A percentile compares a stretch with the other conserved stretches of the same genome.
Conservation (phyloP, 2,797 vertebrate species). For the Gymnodraco acuticeps region DNA sequence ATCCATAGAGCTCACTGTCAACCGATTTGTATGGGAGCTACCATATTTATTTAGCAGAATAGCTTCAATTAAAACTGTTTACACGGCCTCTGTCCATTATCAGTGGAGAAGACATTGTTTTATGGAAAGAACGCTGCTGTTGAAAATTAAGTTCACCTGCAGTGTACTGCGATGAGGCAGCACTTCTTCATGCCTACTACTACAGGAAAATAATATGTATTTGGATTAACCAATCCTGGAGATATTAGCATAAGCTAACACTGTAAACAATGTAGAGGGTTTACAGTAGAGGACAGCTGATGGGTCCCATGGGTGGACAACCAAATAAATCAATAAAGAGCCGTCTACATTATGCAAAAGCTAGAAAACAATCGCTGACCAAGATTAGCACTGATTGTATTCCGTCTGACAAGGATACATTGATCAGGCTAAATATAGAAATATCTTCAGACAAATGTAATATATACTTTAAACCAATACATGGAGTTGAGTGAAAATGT, state of each 20-base stretch:
- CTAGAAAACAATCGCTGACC: constrained; percentile 9
- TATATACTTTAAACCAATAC: constrained; percentile 37
- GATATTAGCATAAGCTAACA: neutral
- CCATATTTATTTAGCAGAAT: constrained; percentile 6
- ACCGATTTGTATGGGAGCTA: neutral
- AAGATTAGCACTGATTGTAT: constrained; percentile 12
- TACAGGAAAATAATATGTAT: neutral
- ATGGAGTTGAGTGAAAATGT: constrained; percentile 27
- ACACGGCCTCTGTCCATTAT: neutral
- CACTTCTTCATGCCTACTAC: neutral
- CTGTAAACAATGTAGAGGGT: too few relatives aligned
- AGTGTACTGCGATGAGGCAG: neutral
- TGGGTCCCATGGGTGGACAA: constrained; percentile 15
- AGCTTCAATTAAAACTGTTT: neutral
- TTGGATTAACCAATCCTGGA: neutral
- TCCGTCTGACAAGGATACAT: constrained; percentile 13
- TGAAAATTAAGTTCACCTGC: neutral
- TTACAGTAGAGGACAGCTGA: neutral
- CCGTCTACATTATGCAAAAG: constrained; percentile 8
- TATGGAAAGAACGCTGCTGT: neutral
- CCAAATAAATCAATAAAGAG: constrained; percentile 9
- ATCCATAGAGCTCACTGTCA: constrained; percentile 20
- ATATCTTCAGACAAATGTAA: constrained; percentile 29
- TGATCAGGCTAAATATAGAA: constrained; percentile 21
- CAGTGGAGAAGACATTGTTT: neutral